A percentile compares a stretch with the other conserved stretches of the same genome.
Evolutionary conservation across 1,140 invertebrate species (phyloP).

Genomic region (Arion vulgaris): DNA sequence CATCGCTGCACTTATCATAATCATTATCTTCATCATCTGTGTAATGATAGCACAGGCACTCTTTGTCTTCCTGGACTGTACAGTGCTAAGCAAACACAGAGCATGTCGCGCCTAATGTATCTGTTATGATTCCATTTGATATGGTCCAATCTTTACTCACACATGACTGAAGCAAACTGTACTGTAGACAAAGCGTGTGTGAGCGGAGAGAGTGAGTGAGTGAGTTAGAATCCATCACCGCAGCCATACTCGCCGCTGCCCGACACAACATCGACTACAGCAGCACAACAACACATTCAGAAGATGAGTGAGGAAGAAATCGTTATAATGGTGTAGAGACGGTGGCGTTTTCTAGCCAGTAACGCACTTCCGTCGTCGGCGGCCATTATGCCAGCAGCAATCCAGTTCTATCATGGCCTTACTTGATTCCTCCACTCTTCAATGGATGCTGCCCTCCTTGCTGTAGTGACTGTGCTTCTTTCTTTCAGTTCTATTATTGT

Average conservation of each 20-base stretch:
- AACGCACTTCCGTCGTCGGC: constrained; percentile 35
- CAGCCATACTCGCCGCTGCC: not conserved
- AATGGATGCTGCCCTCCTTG: not conserved
- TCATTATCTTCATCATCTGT: not conserved
- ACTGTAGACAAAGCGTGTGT: not conserved
- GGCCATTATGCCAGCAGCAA: constrained; percentile 29
- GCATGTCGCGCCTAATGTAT: not conserved
- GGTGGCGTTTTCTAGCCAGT: constrained; percentile 2
- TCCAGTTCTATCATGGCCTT: not conserved
- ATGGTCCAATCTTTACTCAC: not conserved
- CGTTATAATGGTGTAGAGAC: constrained; percentile 9
- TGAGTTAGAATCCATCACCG: not conserved
- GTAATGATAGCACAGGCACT: not conserved
- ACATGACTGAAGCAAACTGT: not conserved
- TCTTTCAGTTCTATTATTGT: not conserved
- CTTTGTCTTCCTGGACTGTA: not conserved
- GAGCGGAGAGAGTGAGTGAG: too few species aligned
- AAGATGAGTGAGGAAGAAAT: constrained; percentile 19
- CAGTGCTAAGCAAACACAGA: not conserved
- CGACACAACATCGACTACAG: not conserved
- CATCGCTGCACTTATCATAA: too few species aligned
- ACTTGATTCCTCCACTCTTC: not conserved
- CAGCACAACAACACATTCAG: constrained; percentile 20
- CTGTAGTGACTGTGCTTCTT: too few species aligned
- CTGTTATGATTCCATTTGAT: not conserved